Base-by-base conservation (phyloP, 2,888 invertebrate genomes). In the Dilophus febrilis region DNA sequence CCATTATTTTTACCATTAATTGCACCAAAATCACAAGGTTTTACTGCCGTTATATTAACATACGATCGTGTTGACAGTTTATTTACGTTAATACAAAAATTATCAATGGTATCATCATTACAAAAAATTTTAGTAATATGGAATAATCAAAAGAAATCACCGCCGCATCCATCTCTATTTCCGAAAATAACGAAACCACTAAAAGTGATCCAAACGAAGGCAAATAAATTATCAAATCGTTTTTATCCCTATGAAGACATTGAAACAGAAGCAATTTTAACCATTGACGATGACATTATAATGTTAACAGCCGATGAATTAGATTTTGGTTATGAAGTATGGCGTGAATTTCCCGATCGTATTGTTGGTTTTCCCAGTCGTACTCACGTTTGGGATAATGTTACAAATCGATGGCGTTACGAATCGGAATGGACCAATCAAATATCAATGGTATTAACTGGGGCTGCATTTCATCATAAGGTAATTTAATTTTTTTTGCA, bases 361-460 rank as follows among this genome's bases (percentile, higher is more conserved):
- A 85, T 95, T 49, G 92, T 95, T 44, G 35, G 36, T 22, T 95
- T 92, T 64, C 94, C 94, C 17, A 91, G 92, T 31, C 73, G 95
- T 26, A 82, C 90, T 40, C 94, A 95, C 61, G 74, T 87, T 22
- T 92, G 88, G 88, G 88, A 92, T 57, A 92, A 92, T 61, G 64
- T 65, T 5, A 88, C 87, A 1, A 66, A 67, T 49, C 74, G 77
- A 43, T 95, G 91, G 90, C 79, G 77, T 49, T 95, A 95, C 58
- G 90, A 94, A 65, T 92, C 91, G 19, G 94, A 95, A 65, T 95
- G 94, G 94, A 91, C 88, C 31, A 94, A 92, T 51, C 79, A 88
- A 59, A 84, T 88, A 48, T 94, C 92, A 0, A 92, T 95, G 91
- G 92, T 84, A 27, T 66, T 95, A 22, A 95, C 95, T 0, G 95